Evolutionary conservation across 2,113 vertebrate genomes (phyloP).

Genomic region (Ophthalmotilapia sp.): DNA sequence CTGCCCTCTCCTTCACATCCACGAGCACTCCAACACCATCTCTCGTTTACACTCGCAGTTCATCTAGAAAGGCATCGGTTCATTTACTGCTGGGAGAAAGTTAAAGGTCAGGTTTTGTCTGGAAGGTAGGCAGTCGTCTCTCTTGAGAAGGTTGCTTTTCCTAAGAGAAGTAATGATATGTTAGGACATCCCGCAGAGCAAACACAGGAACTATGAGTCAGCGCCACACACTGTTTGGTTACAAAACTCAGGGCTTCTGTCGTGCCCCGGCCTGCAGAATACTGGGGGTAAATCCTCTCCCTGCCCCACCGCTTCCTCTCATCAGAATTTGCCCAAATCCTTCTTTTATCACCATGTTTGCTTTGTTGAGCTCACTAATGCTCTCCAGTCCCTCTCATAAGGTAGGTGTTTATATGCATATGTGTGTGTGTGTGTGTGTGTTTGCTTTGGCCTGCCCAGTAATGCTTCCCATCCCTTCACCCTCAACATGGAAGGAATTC

Average conservation of each 20-base stretch:
- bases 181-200: conserved; percentile 55
- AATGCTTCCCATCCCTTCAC: conserved; percentile 45
- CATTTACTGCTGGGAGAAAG: conserved; percentile 38
- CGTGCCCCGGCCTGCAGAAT: conserved; percentile 51
- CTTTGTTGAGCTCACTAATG: conserved; percentile 59
- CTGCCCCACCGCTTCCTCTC: conserved; percentile 49
- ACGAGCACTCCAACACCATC: background rate
- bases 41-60: conserved; percentile 23
- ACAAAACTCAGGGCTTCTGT: conserved; percentile 42
- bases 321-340: conserved; percentile 51
- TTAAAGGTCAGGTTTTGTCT: conserved; percentile 54
- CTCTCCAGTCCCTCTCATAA: conserved; percentile 51
- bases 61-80: conserved; percentile 18
- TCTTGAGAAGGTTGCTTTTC: conserved; percentile 25
- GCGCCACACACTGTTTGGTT: conserved; percentile 53
- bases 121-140: background rate
- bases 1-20: conserved; percentile 27
- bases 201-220: conserved; percentile 65
- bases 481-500: conserved; percentile 40
- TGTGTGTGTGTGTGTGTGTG: conserved; percentile 25
- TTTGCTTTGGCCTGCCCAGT: conserved; percentile 43
- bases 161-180: conserved; percentile 57
- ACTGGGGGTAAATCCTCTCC: conserved; percentile 47
- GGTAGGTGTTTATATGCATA: conserved; percentile 49
- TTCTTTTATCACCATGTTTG: conserved; percentile 60